Evolutionary conservation across 1,140 invertebrate genomes (phyloP), one percentile per base, ranked within the genome.

Genomic region (Mizuhopecten yessoensis): DNA sequence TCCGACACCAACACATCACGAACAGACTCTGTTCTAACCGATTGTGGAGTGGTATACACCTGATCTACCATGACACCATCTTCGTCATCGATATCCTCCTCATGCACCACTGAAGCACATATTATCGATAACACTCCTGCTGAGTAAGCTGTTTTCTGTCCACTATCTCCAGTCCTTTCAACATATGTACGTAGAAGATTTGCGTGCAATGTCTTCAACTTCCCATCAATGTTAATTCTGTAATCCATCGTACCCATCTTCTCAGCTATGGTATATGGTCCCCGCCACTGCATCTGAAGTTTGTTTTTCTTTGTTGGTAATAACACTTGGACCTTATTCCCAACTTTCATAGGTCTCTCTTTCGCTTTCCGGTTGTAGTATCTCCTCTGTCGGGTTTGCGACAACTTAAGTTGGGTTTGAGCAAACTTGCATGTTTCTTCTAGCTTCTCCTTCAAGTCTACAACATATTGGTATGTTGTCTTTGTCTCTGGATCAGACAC

Each of bases 381-480:
- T 29, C 33, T 39, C 15, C 15, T 29, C 20, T 92, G 89, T 23
- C 87, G 87, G 0, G 7, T 23, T 5, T 33, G 9, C 34, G 89
- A 13, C 39, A 86, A 20, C 7, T 0, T 29, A 7, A 92, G 45
- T 7, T 90, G 39, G 23, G 91, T 33, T 34, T 88, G 88, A 10
- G 93, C 93, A 0, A 90, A 29, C 10, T 90, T 34, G 75, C 90
- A 91, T 15, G 91, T 93, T 0, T 45, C 45, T 57, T 93, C 91
- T 0, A 92, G 20, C 23, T 89, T 15, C 11, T 90, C 45, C 33
- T 75, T 36, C 15, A 92, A 39, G 45, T 93, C 91, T 0, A 92
- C 13, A 13, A 93, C 90, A 90, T 92, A 93, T 42, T 92, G 89
- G 33, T 90, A 92, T 29, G 91, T 92, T n/a, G 91, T 90, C 34